These are phyloP conservation scores for Rhopalosiphum padi DNA, from an alignment of 1,140 invertebrate genomes.

Conservation along the genomic window DNA sequence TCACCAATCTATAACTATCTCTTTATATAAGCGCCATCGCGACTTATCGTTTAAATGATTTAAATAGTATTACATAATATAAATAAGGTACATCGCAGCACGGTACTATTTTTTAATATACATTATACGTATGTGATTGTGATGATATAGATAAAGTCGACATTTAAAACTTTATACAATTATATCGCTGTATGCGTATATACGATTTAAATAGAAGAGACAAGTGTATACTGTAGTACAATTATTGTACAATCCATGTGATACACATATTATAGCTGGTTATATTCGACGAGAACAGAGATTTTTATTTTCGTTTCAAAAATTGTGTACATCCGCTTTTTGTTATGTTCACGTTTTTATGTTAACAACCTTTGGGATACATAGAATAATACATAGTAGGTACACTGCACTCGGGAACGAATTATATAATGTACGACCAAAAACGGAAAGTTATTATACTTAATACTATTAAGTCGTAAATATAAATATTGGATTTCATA, in stretches of 20 bases:
- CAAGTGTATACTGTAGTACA: too few species aligned
- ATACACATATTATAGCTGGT: neutral
- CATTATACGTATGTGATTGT: too few species aligned
- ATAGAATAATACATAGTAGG: neutral
- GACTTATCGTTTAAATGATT: neutral
- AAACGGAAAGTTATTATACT: neutral
- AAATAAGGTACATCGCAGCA: neutral
- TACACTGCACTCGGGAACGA: neutral
- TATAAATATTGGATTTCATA: neutral
- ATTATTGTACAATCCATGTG: too few species aligned
- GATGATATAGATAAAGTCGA: too few species aligned
- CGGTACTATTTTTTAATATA: neutral
- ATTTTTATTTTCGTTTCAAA: neutral
- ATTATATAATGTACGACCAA: neutral
- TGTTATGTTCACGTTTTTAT: neutral
- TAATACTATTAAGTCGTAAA: too few species aligned
- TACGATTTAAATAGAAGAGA: neutral
- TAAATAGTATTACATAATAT: too few species aligned
- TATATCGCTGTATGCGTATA: neutral
- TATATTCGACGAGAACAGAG: neutral
- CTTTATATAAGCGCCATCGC: too few species aligned
- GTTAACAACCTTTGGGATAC: neutral
- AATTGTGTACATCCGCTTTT: neutral
- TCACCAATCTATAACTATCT: too few species aligned
- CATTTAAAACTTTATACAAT: neutral